Percentiles rank a stretch among this genome's conserved stretches.
phyloP scores from a whole-genome alignment of 2,888 invertebrate species.

The Chironomus tentans region DNA sequence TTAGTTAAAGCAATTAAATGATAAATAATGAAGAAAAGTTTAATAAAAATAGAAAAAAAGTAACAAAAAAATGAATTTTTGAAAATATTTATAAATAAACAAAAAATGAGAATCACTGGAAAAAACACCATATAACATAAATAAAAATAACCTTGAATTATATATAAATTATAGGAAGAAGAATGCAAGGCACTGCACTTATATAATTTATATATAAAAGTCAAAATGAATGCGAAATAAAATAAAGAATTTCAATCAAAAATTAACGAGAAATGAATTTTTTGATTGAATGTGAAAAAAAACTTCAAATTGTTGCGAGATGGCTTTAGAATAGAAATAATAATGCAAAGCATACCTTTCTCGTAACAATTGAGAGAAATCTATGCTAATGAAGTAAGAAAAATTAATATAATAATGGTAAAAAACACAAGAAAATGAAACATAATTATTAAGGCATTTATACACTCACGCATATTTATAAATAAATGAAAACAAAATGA shows the following conservation, averaged over 20 bases:
- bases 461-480: slow-evolving; percentile 20
- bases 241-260: neutral
- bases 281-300: neutral
- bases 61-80: neutral
- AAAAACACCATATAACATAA: slow-evolving; percentile 27
- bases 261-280: neutral
- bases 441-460: slow-evolving; percentile 15
- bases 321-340: neutral
- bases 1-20: slow-evolving; percentile 26
- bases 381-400: no score
- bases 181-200: slow-evolving; percentile 10
- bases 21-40: slow-evolving; percentile 3
- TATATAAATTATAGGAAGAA: slow-evolving; percentile 15
- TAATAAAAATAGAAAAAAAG: neutral
- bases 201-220: slow-evolving; percentile 22
- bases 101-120: slow-evolving; percentile 26
- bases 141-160: neutral
- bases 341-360: neutral
- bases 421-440: neutral
- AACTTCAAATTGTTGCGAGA: neutral
- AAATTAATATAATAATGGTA: neutral
- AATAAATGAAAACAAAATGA: slow-evolving; percentile 8
- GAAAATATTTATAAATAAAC: slow-evolving; percentile 27
- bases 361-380: neutral
- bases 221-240: neutral